A percentile compares a stretch with the other conserved stretches of the same genome.
Conservation (phyloP, 2,888 invertebrate genomes). For the Matsumyia berberina region DNA sequence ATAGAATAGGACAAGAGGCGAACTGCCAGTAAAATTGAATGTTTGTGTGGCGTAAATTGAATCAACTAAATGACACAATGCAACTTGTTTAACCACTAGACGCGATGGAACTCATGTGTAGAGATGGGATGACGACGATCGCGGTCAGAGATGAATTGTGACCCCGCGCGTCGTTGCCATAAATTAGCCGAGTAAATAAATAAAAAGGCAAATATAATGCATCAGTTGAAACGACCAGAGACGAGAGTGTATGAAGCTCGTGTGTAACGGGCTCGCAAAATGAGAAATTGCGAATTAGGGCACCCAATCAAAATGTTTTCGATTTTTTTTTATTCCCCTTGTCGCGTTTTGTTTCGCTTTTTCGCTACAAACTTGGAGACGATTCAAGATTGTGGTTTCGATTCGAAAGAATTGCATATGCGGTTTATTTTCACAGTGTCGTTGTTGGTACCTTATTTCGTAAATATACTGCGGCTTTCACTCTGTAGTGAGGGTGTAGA, state of each 20-base stretch:
- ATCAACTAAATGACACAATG: constrained; percentile 62
- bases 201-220: constrained; percentile 49
- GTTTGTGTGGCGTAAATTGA: constrained; percentile 57
- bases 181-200: constrained; percentile 39
- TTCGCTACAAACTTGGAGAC: neutral
- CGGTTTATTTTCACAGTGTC: constrained; percentile 11
- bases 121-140: constrained; percentile 5
- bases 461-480: constrained; percentile 11
- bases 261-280: constrained; percentile 26
- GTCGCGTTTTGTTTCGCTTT: constrained; percentile 10
- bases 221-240: constrained; percentile 36
- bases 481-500: neutral
- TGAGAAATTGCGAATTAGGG: constrained; percentile 48
- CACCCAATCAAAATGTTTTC: constrained; percentile 48
- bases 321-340: constrained; percentile 29
- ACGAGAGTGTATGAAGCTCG: neutral
- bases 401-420: constrained; percentile 10
- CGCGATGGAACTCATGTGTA: neutral
- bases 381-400: neutral
- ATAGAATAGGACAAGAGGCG: constrained; percentile 13
- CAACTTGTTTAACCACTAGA: constrained; percentile 42
- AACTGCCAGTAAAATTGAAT: constrained; percentile 39
- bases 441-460: neutral
- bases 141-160: constrained; percentile 33
- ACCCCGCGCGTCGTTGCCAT: constrained; percentile 31